Percentiles rank a stretch among this genome's conserved stretches.
phyloP scores from a whole-genome alignment of 2,888 invertebrate species.

The Heliconius cydno region DNA sequence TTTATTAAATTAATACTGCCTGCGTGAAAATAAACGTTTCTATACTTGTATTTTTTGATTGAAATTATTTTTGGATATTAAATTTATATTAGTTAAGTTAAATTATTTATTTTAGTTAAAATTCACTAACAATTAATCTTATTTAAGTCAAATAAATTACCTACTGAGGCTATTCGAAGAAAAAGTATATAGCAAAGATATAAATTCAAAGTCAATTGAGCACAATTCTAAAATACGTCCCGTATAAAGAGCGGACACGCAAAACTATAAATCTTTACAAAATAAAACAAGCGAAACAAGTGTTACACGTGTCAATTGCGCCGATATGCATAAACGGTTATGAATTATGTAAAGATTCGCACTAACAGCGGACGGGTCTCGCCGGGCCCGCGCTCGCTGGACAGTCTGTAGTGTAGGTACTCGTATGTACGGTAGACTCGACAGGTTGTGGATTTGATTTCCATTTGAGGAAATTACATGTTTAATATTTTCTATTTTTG shows the following conservation, averaged over 20 bases:
- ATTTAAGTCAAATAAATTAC: background rate
- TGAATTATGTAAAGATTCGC: constrained; percentile 78
- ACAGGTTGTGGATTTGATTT: background rate
- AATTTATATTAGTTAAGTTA: background rate
- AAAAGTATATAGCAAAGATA: constrained; percentile 1
- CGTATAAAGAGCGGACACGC: constrained; percentile 37
- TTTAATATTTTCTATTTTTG: too few species aligned
- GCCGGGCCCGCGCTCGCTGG: constrained; percentile 46
- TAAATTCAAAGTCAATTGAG: constrained; percentile 23
- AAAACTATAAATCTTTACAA: constrained; percentile 45
- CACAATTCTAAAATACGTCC: constrained; percentile 27
- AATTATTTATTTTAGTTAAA: background rate
- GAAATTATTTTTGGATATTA: background rate
- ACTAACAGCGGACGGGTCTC: constrained; percentile 51
- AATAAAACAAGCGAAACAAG: constrained; percentile 52
- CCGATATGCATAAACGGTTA: constrained; percentile 77
- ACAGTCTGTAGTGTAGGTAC: constrained; percentile 42
- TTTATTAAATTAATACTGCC: constrained; percentile 56
- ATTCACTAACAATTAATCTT: background rate
- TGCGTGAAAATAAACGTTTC: constrained; percentile 45
- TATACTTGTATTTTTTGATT: constrained; percentile 18
- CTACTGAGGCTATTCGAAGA: background rate
- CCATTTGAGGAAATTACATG: too few species aligned
- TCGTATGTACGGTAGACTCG: background rate
- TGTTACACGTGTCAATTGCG: constrained; percentile 76